A percentile compares a stretch with the other conserved stretches of the same genome.
phyloP scores from a whole-genome alignment of 2,888 invertebrate species.

The Drosophila longiperda region DNA sequence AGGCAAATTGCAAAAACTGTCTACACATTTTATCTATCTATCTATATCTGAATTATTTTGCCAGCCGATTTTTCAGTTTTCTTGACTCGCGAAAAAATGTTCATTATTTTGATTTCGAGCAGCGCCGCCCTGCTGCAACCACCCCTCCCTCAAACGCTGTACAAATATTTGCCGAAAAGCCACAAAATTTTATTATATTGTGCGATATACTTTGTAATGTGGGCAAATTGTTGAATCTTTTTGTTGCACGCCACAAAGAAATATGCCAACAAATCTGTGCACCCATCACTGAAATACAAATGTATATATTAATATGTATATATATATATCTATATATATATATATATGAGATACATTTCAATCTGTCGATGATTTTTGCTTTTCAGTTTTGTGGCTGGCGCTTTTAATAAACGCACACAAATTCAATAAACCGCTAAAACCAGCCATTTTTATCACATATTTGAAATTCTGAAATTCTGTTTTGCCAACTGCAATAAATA shows the following conservation, averaged over 20 bases:
- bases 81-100: constrained; percentile 34
- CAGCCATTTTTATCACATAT: constrained; percentile 41
- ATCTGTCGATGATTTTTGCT: constrained; percentile 50
- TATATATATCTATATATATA: background rate
- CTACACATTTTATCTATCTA: constrained; percentile 17
- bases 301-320: constrained; percentile 4
- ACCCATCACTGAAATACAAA: constrained; percentile 21
- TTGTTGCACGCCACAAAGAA: constrained; percentile 26
- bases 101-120: constrained; percentile 51
- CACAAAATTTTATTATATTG: constrained; percentile 70
- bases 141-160: constrained; percentile 21
- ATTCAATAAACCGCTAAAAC: constrained; percentile 53
- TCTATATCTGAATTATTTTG: constrained; percentile 2
- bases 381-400: constrained; percentile 42
- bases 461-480: constrained; percentile 18
- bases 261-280: constrained; percentile 5
- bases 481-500: background rate
- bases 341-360: constrained; percentile 41
- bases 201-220: constrained; percentile 68
- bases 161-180: constrained; percentile 71
- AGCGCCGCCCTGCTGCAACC: background rate
- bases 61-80: constrained; percentile 23
- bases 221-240: constrained; percentile 37
- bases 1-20: constrained; percentile 44
- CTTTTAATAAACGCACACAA: constrained; percentile 29